A percentile compares a stretch with the other conserved stretches of the same genome.
phyloP scores from a whole-genome alignment of 2,797 vertebrate genomes.

The Trachurus trachurus region DNA sequence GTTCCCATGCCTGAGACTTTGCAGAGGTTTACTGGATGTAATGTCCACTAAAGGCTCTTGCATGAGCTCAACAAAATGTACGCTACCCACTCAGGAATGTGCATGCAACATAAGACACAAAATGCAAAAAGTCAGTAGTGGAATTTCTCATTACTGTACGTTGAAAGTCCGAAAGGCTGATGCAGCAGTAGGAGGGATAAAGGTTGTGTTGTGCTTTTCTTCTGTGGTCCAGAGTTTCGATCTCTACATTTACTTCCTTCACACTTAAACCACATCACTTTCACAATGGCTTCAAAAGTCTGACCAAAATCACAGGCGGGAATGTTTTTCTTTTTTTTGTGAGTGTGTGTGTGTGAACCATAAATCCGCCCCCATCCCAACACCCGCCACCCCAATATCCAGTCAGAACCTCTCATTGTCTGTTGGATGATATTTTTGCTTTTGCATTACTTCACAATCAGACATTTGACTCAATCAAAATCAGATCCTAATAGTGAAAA shows the following conservation, averaged over 20 bases:
- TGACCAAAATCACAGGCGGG: slow-evolving; percentile 62
- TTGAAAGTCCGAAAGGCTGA: slow-evolving; percentile 33
- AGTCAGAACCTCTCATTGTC: background rate
- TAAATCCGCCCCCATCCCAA: slow-evolving; percentile 19
- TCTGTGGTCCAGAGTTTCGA: slow-evolving; percentile 78
- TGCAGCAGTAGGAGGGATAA: slow-evolving; percentile 17
- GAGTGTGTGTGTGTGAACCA: slow-evolving; percentile 11
- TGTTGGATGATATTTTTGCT: slow-evolving; percentile 6
- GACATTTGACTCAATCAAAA: slow-evolving; percentile 19
- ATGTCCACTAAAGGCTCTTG: background rate
- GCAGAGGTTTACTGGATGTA: background rate
- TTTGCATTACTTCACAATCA: slow-evolving; percentile 17
- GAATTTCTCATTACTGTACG: background rate
- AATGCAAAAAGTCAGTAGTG: background rate
- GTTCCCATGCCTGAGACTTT: slow-evolving; percentile 50
- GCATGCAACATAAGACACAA: background rate
- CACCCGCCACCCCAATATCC: background rate
- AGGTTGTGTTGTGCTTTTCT: slow-evolving; percentile 53
- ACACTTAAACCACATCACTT: slow-evolving; percentile 82
- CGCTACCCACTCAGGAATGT: background rate
- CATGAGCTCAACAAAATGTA: background rate
- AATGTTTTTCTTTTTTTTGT: slow-evolving; percentile 29
- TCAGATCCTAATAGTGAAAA: slow-evolving; percentile 18
- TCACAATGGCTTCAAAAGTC: slow-evolving; percentile 71
- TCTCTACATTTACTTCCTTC: slow-evolving; percentile 78